Percentiles rank a stretch among this genome's conserved stretches.
Conservation (phyloP, 2,888 invertebrate genomes). For the Caenorhabditis drosophilae region DNA sequence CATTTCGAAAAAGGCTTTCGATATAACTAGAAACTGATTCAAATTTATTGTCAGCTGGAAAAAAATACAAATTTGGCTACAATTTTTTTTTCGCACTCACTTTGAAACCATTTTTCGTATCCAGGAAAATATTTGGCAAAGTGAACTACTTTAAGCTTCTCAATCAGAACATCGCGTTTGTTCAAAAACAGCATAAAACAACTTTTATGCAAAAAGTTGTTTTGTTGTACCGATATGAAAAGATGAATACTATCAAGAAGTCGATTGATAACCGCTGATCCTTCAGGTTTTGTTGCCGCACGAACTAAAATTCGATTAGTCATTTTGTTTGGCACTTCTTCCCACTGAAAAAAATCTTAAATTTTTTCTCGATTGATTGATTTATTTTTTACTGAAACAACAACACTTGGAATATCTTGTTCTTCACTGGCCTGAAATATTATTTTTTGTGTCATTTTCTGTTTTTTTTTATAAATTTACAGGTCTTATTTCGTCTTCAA, state of each 20-base stretch:
- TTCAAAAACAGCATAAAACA: slow-evolving; percentile 46
- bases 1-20: slow-evolving; percentile 35
- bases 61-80: too few relatives aligned
- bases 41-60: slow-evolving; percentile 2
- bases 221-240: slow-evolving; percentile 36
- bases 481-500: slow-evolving; percentile 21
- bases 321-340: slow-evolving; percentile 17
- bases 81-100: too few relatives aligned
- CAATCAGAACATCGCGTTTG: slow-evolving; percentile 36
- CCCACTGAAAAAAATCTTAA: slow-evolving; percentile 24
- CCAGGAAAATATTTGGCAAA: slow-evolving; percentile 26
- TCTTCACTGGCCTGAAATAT: neutral
- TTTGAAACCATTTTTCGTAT: slow-evolving; percentile 18
- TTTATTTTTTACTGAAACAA: neutral
- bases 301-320: slow-evolving; percentile 23
- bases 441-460: too few relatives aligned
- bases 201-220: slow-evolving; percentile 34
- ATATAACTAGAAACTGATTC: slow-evolving; percentile 22
- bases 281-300: slow-evolving; percentile 3
- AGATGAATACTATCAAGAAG: slow-evolving; percentile 36
- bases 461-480: too few relatives aligned
- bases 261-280: slow-evolving; percentile 30
- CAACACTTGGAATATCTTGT: neutral
- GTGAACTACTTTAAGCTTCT: slow-evolving; percentile 18
- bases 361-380: neutral